Conservation (phyloP, 30 jellyfish, hydroid and myxozoan genomes). For the Kudoa iwatai region DNA sequence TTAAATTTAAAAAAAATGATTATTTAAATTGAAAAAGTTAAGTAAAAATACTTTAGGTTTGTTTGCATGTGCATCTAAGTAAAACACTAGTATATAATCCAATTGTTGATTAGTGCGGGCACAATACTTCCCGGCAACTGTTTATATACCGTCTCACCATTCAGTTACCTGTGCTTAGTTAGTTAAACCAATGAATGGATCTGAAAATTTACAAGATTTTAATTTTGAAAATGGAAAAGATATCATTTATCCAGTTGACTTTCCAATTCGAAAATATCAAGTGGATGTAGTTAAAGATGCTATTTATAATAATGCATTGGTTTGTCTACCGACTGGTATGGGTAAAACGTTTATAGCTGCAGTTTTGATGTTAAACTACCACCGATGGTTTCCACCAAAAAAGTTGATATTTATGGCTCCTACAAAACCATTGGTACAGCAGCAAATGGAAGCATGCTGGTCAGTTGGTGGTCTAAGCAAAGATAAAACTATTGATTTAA, state of each 20-base stretch:
- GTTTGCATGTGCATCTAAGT: no score
- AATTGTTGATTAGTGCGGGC: no score
- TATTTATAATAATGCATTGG: constrained; percentile 17
- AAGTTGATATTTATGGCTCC: constrained; percentile 70
- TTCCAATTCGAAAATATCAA: constrained; percentile 42
- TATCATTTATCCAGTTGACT: constrained; percentile 35
- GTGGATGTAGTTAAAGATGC: constrained; percentile 22
- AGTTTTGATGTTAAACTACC: constrained; percentile 53
- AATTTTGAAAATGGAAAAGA: no score
- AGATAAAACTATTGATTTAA: constrained; percentile 32
- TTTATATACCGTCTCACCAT: no score
- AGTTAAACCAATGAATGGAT: no score
- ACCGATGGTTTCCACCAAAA: constrained; percentile 81
- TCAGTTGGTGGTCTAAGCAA: constrained; percentile 25
- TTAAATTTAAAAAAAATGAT: no score
- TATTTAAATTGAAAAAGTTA: no score
- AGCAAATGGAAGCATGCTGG: constrained; percentile 46
- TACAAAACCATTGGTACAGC: constrained; percentile 66
- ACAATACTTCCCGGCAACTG: no score
- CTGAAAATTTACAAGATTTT: no score
- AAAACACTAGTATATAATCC: no score
- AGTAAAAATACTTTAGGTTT: no score
- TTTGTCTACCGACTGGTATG: constrained; percentile 72
- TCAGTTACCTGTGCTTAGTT: no score
- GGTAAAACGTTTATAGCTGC: constrained; percentile 87